Evolutionary conservation across 2,797 vertebrate genomes (phyloP), one percentile per base, ranked within the genome.

Genomic region (Adrianichthys oophorus): DNA sequence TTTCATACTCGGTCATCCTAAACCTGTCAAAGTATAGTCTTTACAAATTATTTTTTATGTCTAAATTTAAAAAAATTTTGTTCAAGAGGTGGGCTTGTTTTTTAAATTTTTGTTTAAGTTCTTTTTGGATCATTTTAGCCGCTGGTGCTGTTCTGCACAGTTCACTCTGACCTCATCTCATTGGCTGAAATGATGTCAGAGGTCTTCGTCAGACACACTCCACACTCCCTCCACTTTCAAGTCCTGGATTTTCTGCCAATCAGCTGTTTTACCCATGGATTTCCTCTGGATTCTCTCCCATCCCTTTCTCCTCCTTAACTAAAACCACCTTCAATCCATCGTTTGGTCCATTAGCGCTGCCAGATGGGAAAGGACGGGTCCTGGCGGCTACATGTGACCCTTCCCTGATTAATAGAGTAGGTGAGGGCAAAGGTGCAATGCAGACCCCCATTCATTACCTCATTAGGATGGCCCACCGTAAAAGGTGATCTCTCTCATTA

Each of bases 331-430:
- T 87, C 83, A 54, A 59, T 86, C 80, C 78, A 73, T 76, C 66
- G 79, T 80, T 79, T 61, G 74, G 85, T 89, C 84, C 88, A 90
- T 92, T 91, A 92, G 80, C 70, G 78, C 68, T 60, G 84, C 76
- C 81, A 86, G 81, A 83, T 83, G 78, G 85, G 69, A 78, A 79
- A 77, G 84, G 83, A 51, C 77, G 74, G 69, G 66, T 75, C 70
- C 78, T 82, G 75, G 79, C 72, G 72, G 68, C 83, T 56, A 82
- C 62, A 73, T 78, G 74, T 86, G 87, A 90, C 89, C 84, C 87
- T 84, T 47, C 84, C 91, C 79, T 91, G 90, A 91, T 92, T 92
- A 91, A 92, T 92, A 86, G 87, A 90, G 84, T 90, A 88, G 87
- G 90, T 87, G 86, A 88, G 90, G 83, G 79, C 86, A 89, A 84